Base-by-base conservation (phyloP, 2,797 vertebrate species). In the Huso huso region DNA sequence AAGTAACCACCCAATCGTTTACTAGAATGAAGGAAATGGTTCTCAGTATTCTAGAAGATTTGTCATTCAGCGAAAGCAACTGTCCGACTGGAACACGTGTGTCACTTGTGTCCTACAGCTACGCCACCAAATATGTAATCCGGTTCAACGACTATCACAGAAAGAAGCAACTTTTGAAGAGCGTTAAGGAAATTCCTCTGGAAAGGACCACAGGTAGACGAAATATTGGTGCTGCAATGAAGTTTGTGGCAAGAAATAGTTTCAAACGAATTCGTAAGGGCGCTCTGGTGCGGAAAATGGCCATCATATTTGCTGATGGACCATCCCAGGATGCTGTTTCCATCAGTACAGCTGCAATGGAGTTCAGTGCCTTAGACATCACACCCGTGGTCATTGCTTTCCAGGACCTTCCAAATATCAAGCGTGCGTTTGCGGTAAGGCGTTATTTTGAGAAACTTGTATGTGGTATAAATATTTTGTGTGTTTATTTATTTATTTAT, bases 11-110 rank as follows among this genome's bases (percentile, higher is more conserved):
- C 64, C 49, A 49, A 59, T 76, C 79, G 7, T 87, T 90, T 73
- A 77, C 83, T 76, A 79, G 78, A 64, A 87, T 88, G 83, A 85
- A 75, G 69, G 72, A n/a, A 23, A 78, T 80, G 48, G 64, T 83
- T 49, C 51, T 69, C 0, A 80, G 74, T 18, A 51, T 88, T 72
- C 49, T 90, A 74, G 71, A 73, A 71, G 70, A 67, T 8, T 12
- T 85, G 57, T 79, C 82, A 66, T 84, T 88, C 63, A 84, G 78
- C 15, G 76, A 76, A 48, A 86, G 78, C 69, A 83, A 80, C 66
- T 87, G 87, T 58, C 87, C 86, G 0, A 66, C 9, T 0, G 85
- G 80, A 0, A 84, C 85, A 48, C 75, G 75, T 3, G 82, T 88
- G 58, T 79, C 86, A 0, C 0, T 84, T 1, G 48, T 87, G 48